Conservation (phyloP, 2,888 invertebrate species). For the Octonoba sinensis region DNA sequence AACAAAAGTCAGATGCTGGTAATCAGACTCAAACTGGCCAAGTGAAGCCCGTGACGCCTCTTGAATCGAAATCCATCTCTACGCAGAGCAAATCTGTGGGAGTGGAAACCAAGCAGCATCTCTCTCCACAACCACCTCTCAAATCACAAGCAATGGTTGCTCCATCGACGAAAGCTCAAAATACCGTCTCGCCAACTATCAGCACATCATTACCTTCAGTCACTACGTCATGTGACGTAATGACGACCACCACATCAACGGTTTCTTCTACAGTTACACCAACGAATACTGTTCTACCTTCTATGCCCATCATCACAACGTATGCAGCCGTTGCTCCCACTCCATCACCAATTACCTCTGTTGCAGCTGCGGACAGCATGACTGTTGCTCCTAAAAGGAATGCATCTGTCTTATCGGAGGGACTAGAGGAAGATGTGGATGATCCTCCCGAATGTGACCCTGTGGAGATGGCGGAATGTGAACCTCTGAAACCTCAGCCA, state of each 20-base stretch:
- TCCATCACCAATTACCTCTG: not conserved
- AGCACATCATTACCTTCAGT: conserved; percentile 9
- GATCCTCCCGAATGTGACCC: not conserved
- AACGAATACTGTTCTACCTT: conserved; percentile 13
- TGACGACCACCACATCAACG: conserved; percentile 3
- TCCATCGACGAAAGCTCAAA: conserved; percentile 36
- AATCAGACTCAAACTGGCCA: conserved; percentile 65
- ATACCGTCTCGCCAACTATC: conserved; percentile 2
- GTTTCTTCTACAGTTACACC: not conserved
- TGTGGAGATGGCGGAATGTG: not conserved
- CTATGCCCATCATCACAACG: not conserved
- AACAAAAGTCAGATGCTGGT: conserved; percentile 67
- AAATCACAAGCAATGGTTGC: conserved; percentile 51
- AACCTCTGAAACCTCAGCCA: conserved; percentile 30
- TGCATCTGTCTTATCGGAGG: not conserved
- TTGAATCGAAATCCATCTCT: conserved; percentile 32
- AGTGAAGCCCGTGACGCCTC: conserved; percentile 3
- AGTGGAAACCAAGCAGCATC: conserved; percentile 18
- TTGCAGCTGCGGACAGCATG: not conserved
- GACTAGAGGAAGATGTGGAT: conserved; percentile 1
- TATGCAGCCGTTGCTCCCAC: conserved; percentile 12
- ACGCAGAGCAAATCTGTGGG: conserved; percentile 46
- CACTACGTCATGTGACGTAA: conserved; percentile 11
- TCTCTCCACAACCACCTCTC: not conserved
- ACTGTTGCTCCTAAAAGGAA: not conserved